Evolutionary conservation across 2,113 vertebrate genomes (phyloP).

Genomic region (Thalassarche chlororhynchos): DNA sequence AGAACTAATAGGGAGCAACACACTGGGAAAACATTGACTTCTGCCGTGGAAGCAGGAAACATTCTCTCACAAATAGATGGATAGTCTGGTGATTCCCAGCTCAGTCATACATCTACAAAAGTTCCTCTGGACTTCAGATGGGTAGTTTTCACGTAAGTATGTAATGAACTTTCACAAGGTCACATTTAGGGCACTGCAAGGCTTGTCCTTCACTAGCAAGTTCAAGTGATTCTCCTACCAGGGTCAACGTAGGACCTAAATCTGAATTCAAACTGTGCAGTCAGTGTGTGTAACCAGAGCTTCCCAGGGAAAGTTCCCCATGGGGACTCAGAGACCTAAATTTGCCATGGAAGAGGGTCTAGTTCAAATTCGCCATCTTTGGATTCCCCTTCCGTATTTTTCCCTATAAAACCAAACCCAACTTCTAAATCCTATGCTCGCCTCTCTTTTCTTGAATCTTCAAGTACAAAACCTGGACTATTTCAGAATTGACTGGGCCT

Average conservation of each 20-base stretch:
- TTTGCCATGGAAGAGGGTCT: neutral
- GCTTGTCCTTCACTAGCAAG: neutral
- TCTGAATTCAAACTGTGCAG: neutral
- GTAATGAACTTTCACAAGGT: neutral
- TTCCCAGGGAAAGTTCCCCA: neutral
- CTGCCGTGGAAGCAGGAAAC: neutral
- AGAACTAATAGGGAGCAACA: neutral
- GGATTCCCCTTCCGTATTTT: neutral
- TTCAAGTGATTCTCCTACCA: neutral
- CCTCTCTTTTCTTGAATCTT: neutral
- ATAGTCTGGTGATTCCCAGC: neutral
- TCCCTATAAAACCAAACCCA: neutral
- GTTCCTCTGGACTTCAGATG: neutral
- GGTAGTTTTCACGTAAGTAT: neutral
- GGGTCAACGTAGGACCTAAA: neutral
- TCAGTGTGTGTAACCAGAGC: neutral
- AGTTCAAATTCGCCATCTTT: neutral
- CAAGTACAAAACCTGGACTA: neutral
- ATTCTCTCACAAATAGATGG: neutral
- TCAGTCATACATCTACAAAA: neutral
- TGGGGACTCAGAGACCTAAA: neutral
- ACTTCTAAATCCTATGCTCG: neutral
- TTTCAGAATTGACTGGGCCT: neutral
- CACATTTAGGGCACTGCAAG: neutral
- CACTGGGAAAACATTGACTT: neutral